Evolutionary conservation across 2,113 vertebrate genomes (phyloP), one percentile per base, ranked within the genome.

Genomic region (Mirounga angustirostris): DNA sequence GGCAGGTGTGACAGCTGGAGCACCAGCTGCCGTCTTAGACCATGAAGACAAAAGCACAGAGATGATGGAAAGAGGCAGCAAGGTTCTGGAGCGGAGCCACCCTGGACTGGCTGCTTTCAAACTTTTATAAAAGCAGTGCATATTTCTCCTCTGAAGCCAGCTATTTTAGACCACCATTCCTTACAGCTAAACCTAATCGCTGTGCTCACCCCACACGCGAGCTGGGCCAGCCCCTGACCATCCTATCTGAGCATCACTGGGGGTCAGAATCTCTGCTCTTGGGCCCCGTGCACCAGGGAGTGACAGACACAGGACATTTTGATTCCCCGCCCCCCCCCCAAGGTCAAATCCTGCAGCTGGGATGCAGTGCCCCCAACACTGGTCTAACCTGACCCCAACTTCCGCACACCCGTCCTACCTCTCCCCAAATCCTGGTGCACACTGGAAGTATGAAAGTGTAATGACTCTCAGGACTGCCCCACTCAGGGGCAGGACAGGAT

Each of bases 171-270:
- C 71, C 69, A 22, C 18, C 22, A 40, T 73, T 33, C 24, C 69
- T 78, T 36, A 16, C 13, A 54, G 28, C 69, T 50, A 40, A 84
- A 56, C 14, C 1, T 24, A 52, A 58, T 12, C 28, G 18, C 33
- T 7, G 0, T 3, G 6, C 36, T 46, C 12, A 5, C 1, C 11
- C 26, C 12, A 36, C 2, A 2, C 4, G 0, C 14, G 9, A 4
- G 30, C 73, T 7, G 6, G 3, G 7, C 71, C 54, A 4, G 40
- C 16, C 61, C 40, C 43, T 6, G 6, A 4, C 9, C 22, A 12
- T 4, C n/a, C 40, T 16, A 2, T 24, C 43, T 40, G 67, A 61
- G 52, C 43, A 30, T 19, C 21, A 6, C 78, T 0, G 24, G 15
- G n/a, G 43, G 28, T 78, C 89, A 16, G 43, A 56, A n/a, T 46